Evolutionary conservation across 2,888 invertebrate genomes (phyloP), one percentile per base, ranked within the genome.

Genomic region (Cantharis flavilabris): DNA sequence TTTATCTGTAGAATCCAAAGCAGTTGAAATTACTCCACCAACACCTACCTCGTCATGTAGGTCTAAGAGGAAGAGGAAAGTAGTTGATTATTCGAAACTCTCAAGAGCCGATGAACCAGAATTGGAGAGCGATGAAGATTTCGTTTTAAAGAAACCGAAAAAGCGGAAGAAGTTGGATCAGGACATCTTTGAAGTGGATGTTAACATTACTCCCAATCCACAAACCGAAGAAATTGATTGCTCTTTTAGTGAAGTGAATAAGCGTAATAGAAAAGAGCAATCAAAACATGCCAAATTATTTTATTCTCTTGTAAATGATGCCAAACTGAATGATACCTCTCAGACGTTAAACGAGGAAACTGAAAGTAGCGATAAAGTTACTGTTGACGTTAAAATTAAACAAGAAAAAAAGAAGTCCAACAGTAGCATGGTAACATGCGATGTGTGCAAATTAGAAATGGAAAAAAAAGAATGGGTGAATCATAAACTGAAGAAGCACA

Each of bases 401-500:
- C 33, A 4, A 33, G 5, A 13, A 4, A 33, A 13, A 33, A 33
- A 33, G 0, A 33, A 33, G n/a, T 28, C 16, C 2, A 14, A n/a
- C 9, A 3, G 4, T 30, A 11, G 11, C 5, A 26, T 11, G 14
- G 83, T 89, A 2, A 87, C 84, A 70, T 91, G 91, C 83, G 90
- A 86, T 30, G 88, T 89, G 72, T 93, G 93, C 81, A 83, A 87
- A 9, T 79, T 83, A 79, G 85, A 86, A 78, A 81, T 91, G 76
- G 70, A 90, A 72, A 79, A 82, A 3, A 82, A 76, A 4, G 63
- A 84, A 10, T 93, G 92, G 91, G 62, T 83, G 3, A 78, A 83
- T 9, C 92, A 92, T 82, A 91, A 91, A 76, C 86, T 90, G 62
- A 83, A 83, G 26, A 84, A 86, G 69, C 93, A 93, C 84, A 90